Conservation (phyloP, 2,888 invertebrate species). For the Cheilosia vulpina region DNA sequence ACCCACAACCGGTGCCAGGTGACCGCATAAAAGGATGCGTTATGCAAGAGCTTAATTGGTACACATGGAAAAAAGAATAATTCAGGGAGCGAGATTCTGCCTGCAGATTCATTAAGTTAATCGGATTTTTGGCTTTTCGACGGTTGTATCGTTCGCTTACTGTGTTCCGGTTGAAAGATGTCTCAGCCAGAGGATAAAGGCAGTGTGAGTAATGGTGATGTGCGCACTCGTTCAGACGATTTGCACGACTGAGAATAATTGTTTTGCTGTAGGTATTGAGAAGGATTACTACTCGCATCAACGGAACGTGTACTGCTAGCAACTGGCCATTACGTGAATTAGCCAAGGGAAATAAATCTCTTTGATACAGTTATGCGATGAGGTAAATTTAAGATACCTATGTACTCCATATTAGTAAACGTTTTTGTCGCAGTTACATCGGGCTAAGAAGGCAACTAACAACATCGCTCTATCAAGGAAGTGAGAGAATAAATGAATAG, state of each 20-base stretch:
- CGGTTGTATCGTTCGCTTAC: not conserved
- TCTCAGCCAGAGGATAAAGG: not conserved
- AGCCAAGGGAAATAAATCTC: too few species aligned
- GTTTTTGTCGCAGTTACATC: too few species aligned
- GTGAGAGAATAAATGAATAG: too few species aligned
- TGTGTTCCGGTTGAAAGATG: not conserved
- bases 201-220: slow-evolving; percentile 25
- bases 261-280: slow-evolving; percentile 14
- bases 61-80: not conserved
- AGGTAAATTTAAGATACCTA: too few species aligned
- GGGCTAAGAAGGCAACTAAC: too few species aligned
- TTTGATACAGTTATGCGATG: too few species aligned
- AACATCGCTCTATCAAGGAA: too few species aligned
- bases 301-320: not conserved
- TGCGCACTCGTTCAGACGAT: slow-evolving; percentile 2
- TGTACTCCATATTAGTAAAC: too few species aligned
- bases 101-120: slow-evolving; percentile 21
- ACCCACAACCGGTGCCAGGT: slow-evolving; percentile 26
- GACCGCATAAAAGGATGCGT: slow-evolving; percentile 35
- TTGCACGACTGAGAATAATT: slow-evolving; percentile 13
- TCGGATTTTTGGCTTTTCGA: slow-evolving; percentile 31
- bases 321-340: too few species aligned
- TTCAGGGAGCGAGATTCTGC: not conserved
- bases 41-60: slow-evolving; percentile 39
- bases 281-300: not conserved